Percentiles rank a stretch among this genome's conserved stretches.
phyloP scores from a whole-genome alignment of 2,888 invertebrate genomes.

The Parapristionchus giblindavisi region DNA sequence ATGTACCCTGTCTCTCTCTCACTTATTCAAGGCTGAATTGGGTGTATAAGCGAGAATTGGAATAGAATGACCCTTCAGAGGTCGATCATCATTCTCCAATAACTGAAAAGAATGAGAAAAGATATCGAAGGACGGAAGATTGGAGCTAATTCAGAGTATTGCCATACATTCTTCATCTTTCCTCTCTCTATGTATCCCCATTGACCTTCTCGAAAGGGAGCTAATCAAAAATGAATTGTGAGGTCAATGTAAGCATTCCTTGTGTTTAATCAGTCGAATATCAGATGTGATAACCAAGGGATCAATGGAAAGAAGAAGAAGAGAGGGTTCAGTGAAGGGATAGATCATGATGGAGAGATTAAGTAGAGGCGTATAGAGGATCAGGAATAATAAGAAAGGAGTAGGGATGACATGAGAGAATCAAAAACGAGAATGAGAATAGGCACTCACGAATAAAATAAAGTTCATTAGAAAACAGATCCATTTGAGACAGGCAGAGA shows the following conservation, averaged over 20 bases:
- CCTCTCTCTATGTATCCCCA: too few relatives aligned
- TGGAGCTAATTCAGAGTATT: conserved; percentile 25
- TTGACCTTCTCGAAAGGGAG: too few relatives aligned
- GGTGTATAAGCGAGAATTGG: too few relatives aligned
- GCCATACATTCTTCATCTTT: not conserved
- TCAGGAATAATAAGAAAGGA: not conserved
- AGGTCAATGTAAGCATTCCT: conserved; percentile 28
- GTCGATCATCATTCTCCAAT: conserved; percentile 7
- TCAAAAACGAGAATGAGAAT: not conserved
- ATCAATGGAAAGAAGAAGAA: conserved; percentile 23
- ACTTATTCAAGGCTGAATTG: not conserved
- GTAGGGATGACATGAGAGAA: not conserved
- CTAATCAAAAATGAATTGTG: conserved; percentile 29
- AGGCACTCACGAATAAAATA: conserved; percentile 63
- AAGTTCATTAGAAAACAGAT: conserved; percentile 67
- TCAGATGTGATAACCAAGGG: conserved; percentile 14
- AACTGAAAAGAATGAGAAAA: not conserved
- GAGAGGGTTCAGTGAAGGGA: conserved; percentile 20
- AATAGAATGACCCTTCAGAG: conserved; percentile 34
- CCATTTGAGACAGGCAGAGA: conserved; percentile 69
- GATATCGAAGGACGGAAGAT: conserved; percentile 24
- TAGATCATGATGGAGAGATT: not conserved
- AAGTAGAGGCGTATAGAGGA: not conserved
- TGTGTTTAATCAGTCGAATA: conserved; percentile 14
- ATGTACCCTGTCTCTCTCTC: too few relatives aligned